Percentiles rank a stretch among this genome's conserved stretches.
phyloP scores from a whole-genome alignment of 2,888 invertebrate genomes.

The Cryptus armator region DNA sequence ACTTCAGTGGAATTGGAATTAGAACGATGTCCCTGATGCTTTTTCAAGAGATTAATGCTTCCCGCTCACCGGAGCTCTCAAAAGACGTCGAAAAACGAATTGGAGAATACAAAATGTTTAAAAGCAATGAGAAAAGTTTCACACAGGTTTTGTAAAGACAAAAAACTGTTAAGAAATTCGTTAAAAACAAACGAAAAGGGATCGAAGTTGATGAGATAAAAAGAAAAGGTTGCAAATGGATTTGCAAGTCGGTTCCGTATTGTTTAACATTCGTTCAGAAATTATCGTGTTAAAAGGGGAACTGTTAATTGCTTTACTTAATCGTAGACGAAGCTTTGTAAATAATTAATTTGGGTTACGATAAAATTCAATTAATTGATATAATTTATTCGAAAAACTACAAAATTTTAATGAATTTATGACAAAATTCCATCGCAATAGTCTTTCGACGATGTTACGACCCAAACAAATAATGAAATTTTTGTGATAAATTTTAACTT shows the following conservation, averaged over 20 bases:
- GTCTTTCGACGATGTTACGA: no score
- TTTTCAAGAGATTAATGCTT: constrained; percentile 22
- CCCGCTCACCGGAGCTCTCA: constrained; percentile 7
- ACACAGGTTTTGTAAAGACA: background rate
- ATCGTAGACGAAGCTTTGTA: no score
- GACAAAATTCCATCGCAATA: no score
- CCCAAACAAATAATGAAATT: no score
- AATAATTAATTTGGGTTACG: no score
- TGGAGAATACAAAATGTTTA: background rate
- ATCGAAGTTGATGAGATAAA: background rate
- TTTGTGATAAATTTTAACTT: no score
- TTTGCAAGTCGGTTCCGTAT: background rate
- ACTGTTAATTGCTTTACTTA: no score
- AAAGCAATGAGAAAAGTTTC: background rate
- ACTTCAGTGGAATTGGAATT: constrained; percentile 14
- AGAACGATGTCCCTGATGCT: constrained; percentile 12
- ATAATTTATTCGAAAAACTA: no score
- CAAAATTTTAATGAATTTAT: no score
- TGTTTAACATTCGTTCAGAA: no score
- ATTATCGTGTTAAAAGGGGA: no score
- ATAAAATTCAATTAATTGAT: no score
- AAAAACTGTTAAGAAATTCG: constrained; percentile 1
- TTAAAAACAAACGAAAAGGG: background rate
- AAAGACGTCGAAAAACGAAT: background rate
- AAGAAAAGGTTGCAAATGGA: background rate